Base-by-base conservation (phyloP, 2,797 vertebrate genomes). In the Sebastes trivittatus region DNA sequence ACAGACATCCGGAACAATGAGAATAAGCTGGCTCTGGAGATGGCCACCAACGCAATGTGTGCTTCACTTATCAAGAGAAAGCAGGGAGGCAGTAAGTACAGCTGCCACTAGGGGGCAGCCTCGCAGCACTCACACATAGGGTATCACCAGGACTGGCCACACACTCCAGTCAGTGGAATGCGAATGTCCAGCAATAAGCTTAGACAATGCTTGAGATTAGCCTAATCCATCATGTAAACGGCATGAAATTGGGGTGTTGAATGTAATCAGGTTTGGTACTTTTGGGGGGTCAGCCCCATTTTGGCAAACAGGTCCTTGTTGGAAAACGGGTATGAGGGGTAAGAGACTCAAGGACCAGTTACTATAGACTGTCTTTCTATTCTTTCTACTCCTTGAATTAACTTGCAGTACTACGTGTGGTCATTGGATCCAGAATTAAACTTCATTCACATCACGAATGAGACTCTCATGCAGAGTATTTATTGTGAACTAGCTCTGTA, bases 1-100 rank as follows among this genome's bases (percentile, higher is more conserved):
- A 97, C 91, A 80, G 98, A 99, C 90, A 86, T 99, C 89, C 94
- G 92, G 88, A 99, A 99, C 94, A 99, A 97, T 1, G 98, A 99
- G 94, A 98, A 98, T 88, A 99, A 99, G 90, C 92, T 98, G 82
- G 98, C 98, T 65, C 85, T 97, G 80, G 97, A 99, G 20, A 99
- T 99, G 98, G 97, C 98, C 73, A 99, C 97, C 2, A 97, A 98
- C 1, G 97, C 98, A 66, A 96, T 97, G 84, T 97, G 96, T 86
- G 97, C 98, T 2, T 97, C 98, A 30, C 95, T 99, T 80, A 95
- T 99, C 85, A 99, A 98, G 88, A 97, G 97, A 95, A 97, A 96
- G 88, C 96, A 95, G 83, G 92, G 88, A 84, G 77, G 66, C 93
- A 90, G 95, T 95, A 92, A 95, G 95, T 94, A 55, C 7, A 71